These are phyloP conservation scores for Desmodus rotundus DNA, from an alignment of 2,113 vertebrate genomes.

Conservation along the genomic window DNA sequence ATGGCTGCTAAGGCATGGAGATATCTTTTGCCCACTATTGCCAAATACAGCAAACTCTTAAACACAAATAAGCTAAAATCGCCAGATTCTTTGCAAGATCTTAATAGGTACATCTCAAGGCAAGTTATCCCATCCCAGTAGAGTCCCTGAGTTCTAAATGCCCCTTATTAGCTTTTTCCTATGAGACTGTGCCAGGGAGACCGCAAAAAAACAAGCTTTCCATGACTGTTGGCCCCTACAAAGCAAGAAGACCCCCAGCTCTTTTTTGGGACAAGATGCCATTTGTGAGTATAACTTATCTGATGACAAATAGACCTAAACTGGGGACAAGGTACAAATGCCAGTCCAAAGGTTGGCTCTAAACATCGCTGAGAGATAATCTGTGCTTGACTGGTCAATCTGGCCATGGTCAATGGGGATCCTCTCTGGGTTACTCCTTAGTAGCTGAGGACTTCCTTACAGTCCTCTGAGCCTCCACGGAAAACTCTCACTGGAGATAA, in stretches of 20 bases:
- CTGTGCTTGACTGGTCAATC: neutral
- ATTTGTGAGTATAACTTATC: neutral
- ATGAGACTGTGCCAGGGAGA: neutral
- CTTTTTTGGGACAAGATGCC: neutral
- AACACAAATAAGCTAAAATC: neutral
- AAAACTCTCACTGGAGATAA: conserved; percentile 1
- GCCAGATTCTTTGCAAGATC: neutral
- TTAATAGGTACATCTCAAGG: neutral
- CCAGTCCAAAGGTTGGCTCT: neutral
- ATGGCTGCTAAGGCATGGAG: neutral
- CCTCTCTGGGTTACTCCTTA: neutral
- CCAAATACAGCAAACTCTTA: neutral
- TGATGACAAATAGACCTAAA: neutral
- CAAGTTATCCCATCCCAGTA: neutral
- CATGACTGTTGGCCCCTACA: neutral
- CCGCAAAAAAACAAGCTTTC: neutral
- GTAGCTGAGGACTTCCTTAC: neutral
- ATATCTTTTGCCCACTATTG: neutral
- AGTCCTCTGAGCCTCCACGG: neutral
- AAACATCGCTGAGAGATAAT: neutral
- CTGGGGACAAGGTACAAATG: neutral
- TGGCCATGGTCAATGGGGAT: neutral
- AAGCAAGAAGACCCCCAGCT: neutral
- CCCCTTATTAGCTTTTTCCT: neutral
- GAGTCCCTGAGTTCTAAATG: neutral